Conservation (phyloP, 1,140 invertebrate species). For the Lysiphlebus fabarum region DNA sequence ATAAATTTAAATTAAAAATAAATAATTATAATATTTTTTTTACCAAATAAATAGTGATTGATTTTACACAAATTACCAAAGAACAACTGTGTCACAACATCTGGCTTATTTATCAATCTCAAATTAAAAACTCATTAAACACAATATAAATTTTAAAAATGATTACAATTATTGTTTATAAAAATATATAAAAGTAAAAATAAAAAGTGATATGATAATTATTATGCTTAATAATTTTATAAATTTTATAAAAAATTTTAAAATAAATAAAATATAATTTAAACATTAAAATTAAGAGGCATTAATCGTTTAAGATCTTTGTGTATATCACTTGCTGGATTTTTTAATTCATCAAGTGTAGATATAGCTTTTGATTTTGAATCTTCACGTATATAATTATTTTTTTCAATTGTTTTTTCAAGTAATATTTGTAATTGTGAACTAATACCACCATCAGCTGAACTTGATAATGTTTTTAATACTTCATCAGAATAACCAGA, state of each 20-base stretch:
- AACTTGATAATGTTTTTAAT: constrained; percentile 35
- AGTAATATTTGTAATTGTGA: constrained; percentile 41
- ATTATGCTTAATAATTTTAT: neutral
- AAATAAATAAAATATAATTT: constrained; percentile 24
- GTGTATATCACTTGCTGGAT: constrained; percentile 40
- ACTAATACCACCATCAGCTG: constrained; percentile 40
- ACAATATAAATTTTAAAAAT: neutral
- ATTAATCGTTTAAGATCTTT: constrained; percentile 40
- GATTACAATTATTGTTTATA: constrained; percentile 1
- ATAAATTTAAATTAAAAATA: too few species aligned
- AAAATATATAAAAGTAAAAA: too few species aligned
- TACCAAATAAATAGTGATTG: too few species aligned
- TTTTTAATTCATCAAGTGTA: constrained; percentile 32
- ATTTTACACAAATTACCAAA: too few species aligned
- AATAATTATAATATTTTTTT: too few species aligned
- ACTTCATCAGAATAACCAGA: constrained; percentile 44
- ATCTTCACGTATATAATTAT: constrained; percentile 46
- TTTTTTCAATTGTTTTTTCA: constrained; percentile 36
- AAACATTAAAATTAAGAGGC: constrained; percentile 38
- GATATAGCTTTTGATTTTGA: constrained; percentile 33
- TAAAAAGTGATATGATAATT: neutral
- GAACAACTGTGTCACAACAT: too few species aligned
- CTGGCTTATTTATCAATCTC: too few species aligned
- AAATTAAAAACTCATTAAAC: neutral
- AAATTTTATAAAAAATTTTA: neutral